Evolutionary conservation across 1,140 invertebrate species (phyloP).

Genomic region (Calosoma granatense): DNA sequence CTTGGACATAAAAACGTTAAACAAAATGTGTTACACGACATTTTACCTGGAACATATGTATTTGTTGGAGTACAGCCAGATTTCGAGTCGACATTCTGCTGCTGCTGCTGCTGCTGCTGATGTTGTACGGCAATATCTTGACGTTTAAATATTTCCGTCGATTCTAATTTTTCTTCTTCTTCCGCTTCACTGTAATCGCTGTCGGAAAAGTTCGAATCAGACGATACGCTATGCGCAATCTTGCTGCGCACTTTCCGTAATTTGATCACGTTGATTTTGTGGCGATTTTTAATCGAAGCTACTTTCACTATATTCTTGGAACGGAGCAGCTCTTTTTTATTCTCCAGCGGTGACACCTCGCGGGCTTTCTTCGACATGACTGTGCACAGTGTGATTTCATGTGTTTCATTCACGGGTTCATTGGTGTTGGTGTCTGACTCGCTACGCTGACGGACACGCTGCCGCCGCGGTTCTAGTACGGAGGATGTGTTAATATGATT

Average conservation of each 20-base stretch:
- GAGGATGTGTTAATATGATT: too few species aligned
- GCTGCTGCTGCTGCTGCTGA: conserved; percentile 13
- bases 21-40: not conserved
- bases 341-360: not conserved
- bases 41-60: not conserved
- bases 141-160: too few species aligned
- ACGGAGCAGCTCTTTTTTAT: not conserved
- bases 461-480: not conserved
- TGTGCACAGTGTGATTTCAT: not conserved
- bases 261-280: conserved; percentile 13
- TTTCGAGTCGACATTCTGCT: not conserved
- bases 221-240: conserved; percentile 8
- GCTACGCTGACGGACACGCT: not conserved
- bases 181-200: conserved; percentile 8
- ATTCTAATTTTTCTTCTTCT: not conserved
- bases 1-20: not conserved
- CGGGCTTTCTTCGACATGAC: not conserved
- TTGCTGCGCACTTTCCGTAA: conserved; percentile 16
- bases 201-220: conserved; percentile 2
- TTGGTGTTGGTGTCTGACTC: not conserved
- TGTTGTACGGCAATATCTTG: too few species aligned
- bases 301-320: not conserved
- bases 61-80: not conserved
- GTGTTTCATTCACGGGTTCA: not conserved
- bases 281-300: conserved; percentile 3